phyloP scores from a whole-genome alignment of 2,113 vertebrate genomes.

The Euleptes europaea region DNA sequence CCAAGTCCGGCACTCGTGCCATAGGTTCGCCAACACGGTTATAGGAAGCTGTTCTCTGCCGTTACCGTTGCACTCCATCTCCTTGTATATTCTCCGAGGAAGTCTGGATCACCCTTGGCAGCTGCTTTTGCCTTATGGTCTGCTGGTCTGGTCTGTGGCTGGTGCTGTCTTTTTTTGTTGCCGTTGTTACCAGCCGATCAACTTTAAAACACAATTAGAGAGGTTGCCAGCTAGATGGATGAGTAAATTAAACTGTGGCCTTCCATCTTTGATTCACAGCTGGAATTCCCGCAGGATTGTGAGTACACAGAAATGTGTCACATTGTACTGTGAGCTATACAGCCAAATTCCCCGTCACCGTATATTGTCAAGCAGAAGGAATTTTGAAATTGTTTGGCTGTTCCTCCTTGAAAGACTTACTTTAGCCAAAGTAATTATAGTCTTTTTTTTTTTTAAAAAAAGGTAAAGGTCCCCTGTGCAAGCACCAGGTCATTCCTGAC shows the following conservation, averaged over 20 bases:
- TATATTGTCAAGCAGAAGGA: not conserved
- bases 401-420: not conserved
- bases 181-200: constrained; percentile 4
- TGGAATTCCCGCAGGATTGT: constrained; percentile 22
- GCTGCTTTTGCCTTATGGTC: constrained; percentile 13
- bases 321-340: not conserved
- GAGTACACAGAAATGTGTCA: not conserved
- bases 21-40: no score
- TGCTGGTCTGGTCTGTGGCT: not conserved
- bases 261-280: not conserved
- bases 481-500: no score
- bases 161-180: not conserved
- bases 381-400: not conserved
- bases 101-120: not conserved
- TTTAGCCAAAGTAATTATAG: not conserved
- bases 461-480: no score
- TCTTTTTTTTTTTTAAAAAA: no score
- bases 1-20: no score
- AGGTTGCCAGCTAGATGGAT: not conserved
- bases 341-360: not conserved
- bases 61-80: not conserved
- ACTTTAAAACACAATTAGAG: constrained; percentile 2
- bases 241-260: not conserved
- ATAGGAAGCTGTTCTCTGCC: not conserved
- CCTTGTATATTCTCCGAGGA: constrained; percentile 3